Evolutionary conservation across 2,888 invertebrate species (phyloP), one percentile per base, ranked within the genome.

Genomic region (Matsumyia berberina): DNA sequence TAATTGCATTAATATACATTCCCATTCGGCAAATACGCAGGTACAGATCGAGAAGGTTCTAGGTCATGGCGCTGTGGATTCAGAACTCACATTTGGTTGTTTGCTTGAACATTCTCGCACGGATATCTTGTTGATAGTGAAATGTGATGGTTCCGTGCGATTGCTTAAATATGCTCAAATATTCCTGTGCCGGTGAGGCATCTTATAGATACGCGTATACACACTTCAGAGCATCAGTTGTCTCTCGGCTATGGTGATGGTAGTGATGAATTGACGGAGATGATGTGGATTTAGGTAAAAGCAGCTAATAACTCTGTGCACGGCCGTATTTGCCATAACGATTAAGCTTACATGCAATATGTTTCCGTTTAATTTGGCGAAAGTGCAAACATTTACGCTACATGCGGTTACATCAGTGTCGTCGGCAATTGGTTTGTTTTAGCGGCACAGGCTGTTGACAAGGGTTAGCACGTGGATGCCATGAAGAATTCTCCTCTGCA

Each of bases 1-100:
- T 62, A 62, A 73, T 73, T 73, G 62, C 73, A 64, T 73, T 55
- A 62, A 73, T 62, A 72, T 42, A 51, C 60, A 60, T 39, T 12
- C 24, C 19, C 33, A 35, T 57, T 33, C 33, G n/a, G 42, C 44
- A 44, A 62, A 53, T 44, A 62, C 51, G 31, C 31, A 67, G 31
- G 17, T 51, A 66, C 35, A 29, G 17, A 12, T 12, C n/a, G 51
- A 31, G 33, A n/a, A 9, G 12, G 29, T n/a, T 60, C 17, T 12
- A 53, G 53, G 31, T 31, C 12, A 15, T 53, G 1, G 31, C 31
- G 8, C 11, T 29, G 29, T 29, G 24, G 15, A 8, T 29, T 31
- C 1, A 31, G 31, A n/a, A 31, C 9, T 11, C 24, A 19, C 11
- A n/a, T 5, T 12, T n/a, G 19, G 6, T n/a, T 46, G 5, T 15